Evolutionary conservation across 2,797 vertebrate genomes (phyloP), one percentile per base, ranked within the genome.

Genomic region (Apogon hyalosoma): DNA sequence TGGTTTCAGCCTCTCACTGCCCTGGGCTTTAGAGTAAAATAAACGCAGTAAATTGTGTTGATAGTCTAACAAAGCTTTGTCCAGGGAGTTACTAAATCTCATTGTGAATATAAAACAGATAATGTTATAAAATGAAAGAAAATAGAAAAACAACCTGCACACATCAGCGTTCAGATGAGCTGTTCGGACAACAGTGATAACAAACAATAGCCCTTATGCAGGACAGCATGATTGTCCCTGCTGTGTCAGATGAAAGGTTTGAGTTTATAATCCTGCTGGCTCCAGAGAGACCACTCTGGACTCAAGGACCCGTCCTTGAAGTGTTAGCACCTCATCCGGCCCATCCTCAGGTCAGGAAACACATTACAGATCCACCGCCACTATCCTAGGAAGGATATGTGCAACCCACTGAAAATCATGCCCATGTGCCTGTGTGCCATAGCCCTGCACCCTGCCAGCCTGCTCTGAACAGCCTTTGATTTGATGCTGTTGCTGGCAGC

Each of bases 251-350:
- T 88, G 76, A 92, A 93, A 90, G 71, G 53, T 54, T 72, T 54
- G 33, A 46, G 63, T 90, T 90, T 82, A 77, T 87, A 90, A 77
- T 82, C 53, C 74, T 49, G 71, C 75, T 11, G 63, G 74, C 60
- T 86, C 87, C 78, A 55, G 48, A 83, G 89, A 87, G 78, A 87
- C 79, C 76, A 59, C 58, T 40, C 42, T 53, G 63, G 75, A 74
- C 83, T 92, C 92, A 94, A 95, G 91, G 94, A 93, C 89, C 60
- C 57, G 90, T 87, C 93, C 93, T 94, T 95, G 94, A 92, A 90
- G 82, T 89, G 90, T 79, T 88, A 92, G 72, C 77, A 85, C 72
- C 86, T 71, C 84, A 82, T 93, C 92, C 89, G 88, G 85, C 79
- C 88, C 88, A 86, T 93, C 92, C 90, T 81, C 84, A 53, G 89